Evolutionary conservation across 1,140 invertebrate genomes (phyloP), one percentile per base, ranked within the genome.

Genomic region (Tetramorium parvispinum): DNA sequence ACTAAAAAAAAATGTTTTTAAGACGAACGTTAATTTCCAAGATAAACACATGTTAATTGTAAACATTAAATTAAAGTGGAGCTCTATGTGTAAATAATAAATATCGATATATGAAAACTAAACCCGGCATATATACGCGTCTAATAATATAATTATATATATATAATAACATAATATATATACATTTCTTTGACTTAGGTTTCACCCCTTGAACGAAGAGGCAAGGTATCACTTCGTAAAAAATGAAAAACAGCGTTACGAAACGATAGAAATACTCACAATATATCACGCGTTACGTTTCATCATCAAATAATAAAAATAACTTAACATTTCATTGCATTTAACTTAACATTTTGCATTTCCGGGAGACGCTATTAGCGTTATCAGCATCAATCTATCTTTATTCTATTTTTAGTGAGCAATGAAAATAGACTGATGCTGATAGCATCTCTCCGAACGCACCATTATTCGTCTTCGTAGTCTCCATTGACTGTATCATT

Each of bases 151-250:
- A 37, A 49, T 24, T 49, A 68, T 57, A 57, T 75, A 51, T 51
- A 18, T n/a, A 43, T 21, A 73, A 7, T 76, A 76, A 76, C 21
- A 7, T 76, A 37, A 59, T 37, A 43, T 76, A 43, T 76, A 27
- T 59, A 59, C 32, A 57, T 27, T 59, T 43, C 11, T 59, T 32
- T 59, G 73, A 59, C 71, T 68, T 27, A 46, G 40, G 16, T 53
- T 57, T 57, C 16, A 3, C 51, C 32, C 32, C 4, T 76, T 13
- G n/a, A 57, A 24, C n/a, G n/a, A 75, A 32, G 32, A 57, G 27
- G 21, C 32, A 75, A 40, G 2, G 6, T 40, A 76, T 75, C 51
- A 76, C n/a, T 76, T 57, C 0, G 7, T 24, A 13, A 76, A 57
- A 57, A 75, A 57, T n/a, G 6, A 40, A 4, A 57, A 75, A 21